Evolutionary conservation across 2,888 invertebrate species (phyloP).

Genomic region (Brassicogethes aeneus): DNA sequence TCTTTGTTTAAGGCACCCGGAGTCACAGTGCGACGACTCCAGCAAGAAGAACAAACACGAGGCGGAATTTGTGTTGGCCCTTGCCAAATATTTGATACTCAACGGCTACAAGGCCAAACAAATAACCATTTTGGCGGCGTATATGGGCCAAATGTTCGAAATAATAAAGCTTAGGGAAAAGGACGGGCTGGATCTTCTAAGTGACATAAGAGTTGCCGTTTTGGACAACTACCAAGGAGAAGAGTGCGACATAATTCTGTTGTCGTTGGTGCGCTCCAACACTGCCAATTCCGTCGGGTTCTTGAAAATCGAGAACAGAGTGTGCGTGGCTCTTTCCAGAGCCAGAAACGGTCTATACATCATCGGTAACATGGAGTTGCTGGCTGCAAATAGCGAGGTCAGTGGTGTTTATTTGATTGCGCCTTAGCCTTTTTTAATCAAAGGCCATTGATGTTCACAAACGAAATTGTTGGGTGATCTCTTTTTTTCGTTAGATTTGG

Average conservation of each 20-base stretch:
- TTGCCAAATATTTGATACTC: conserved; percentile 53
- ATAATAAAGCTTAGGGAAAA: conserved; percentile 43
- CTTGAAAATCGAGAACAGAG: conserved; percentile 57
- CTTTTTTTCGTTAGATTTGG: conserved; percentile 43
- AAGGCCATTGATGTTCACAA: neutral
- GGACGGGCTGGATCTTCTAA: conserved; percentile 27
- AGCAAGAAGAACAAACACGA: conserved; percentile 57
- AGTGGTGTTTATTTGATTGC: too few relatives aligned
- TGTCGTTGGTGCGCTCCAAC: conserved; percentile 74
- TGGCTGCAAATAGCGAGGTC: conserved; percentile 43
- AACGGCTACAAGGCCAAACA: conserved; percentile 52
- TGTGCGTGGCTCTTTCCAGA: conserved; percentile 70
- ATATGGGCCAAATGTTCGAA: conserved; percentile 58
- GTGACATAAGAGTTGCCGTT: conserved; percentile 51
- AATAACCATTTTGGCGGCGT: conserved; percentile 66
- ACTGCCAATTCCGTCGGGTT: conserved; percentile 59
- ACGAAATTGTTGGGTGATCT: neutral
- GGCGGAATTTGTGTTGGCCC: conserved; percentile 51
- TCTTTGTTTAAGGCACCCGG: too few relatives aligned
- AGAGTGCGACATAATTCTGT: conserved; percentile 67
- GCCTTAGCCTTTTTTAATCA: too few relatives aligned
- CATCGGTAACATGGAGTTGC: conserved; percentile 59
- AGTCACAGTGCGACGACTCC: conserved; percentile 46
- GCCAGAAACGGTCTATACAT: conserved; percentile 64
- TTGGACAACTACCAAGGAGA: conserved; percentile 79